phyloP scores from a whole-genome alignment of 2,797 vertebrate species.

The Echeneis naucrates region DNA sequence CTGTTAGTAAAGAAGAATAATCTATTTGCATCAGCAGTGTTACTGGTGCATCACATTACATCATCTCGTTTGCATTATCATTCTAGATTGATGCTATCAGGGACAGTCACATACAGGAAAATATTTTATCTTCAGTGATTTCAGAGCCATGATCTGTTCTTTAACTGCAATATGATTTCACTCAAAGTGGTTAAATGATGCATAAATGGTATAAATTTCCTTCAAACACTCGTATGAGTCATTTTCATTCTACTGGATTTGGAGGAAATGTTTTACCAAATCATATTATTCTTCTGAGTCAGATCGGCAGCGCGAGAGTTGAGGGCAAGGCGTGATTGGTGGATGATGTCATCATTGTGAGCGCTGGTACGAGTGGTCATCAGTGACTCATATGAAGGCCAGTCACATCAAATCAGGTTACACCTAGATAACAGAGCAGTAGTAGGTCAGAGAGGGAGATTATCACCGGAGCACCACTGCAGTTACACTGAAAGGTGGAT shows the following conservation, averaged over 20 bases:
- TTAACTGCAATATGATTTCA: background rate
- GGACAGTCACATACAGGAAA: background rate
- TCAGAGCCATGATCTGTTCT: background rate
- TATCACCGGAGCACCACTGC: background rate
- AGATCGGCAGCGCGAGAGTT: background rate
- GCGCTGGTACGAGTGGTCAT: constrained; percentile 7
- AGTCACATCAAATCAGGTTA: constrained; percentile 52
- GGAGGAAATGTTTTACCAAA: constrained; percentile 15
- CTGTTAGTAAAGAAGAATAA: background rate
- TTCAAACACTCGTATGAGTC: constrained; percentile 3
- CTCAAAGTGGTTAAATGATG: background rate
- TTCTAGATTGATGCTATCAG: background rate
- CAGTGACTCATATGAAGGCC: constrained; percentile 50
- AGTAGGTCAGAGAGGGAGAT: constrained; percentile 36
- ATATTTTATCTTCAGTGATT: background rate
- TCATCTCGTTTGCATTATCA: too few relatives aligned
- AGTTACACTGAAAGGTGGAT: background rate
- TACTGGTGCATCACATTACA: too few relatives aligned
- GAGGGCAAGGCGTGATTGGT: background rate
- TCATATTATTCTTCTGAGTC: constrained; percentile 14
- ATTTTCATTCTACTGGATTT: background rate
- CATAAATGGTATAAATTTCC: background rate
- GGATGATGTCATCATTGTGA: constrained; percentile 25
- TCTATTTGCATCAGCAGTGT: background rate
- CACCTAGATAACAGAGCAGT: constrained; percentile 7